Evolutionary conservation across 2,797 vertebrate genomes (phyloP).

Genomic region (Hydrolagus colliei): DNA sequence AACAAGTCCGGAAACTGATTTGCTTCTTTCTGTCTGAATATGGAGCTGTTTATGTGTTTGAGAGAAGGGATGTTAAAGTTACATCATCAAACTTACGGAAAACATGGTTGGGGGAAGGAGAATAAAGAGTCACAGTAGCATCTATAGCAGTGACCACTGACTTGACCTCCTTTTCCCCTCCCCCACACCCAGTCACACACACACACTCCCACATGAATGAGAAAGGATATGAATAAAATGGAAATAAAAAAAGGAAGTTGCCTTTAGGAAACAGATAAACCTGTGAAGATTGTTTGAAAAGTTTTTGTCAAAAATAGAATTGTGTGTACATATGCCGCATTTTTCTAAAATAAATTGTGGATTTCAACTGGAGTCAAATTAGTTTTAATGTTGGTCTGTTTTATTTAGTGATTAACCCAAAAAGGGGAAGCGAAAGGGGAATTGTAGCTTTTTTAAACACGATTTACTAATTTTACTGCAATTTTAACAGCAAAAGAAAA

Average conservation of each 20-base stretch:
- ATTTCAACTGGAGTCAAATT: neutral
- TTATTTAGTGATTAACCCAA: neutral
- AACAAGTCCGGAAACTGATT: neutral
- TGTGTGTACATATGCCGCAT: neutral
- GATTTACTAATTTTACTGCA: neutral
- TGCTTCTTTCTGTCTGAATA: neutral
- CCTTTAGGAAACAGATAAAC: neutral
- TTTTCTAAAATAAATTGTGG: neutral
- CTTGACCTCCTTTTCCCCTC: neutral
- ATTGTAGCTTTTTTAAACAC: neutral
- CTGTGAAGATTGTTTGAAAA: neutral
- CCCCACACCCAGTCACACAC: neutral
- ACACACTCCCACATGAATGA: neutral
- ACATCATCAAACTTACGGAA: neutral
- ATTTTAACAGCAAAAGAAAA: neutral
- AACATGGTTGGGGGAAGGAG: too few species aligned
- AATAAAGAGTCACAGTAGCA: neutral
- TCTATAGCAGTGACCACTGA: neutral
- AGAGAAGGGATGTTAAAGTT: neutral
- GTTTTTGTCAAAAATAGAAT: neutral
- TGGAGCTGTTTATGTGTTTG: neutral
- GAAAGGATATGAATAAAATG: conserved; percentile 11
- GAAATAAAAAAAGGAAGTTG: neutral
- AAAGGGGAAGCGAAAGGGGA: neutral
- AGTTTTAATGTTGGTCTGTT: neutral